Evolutionary conservation across 1,140 invertebrate genomes (phyloP), one percentile per base, ranked within the genome.

Genomic region (Contarinia nasturtii): DNA sequence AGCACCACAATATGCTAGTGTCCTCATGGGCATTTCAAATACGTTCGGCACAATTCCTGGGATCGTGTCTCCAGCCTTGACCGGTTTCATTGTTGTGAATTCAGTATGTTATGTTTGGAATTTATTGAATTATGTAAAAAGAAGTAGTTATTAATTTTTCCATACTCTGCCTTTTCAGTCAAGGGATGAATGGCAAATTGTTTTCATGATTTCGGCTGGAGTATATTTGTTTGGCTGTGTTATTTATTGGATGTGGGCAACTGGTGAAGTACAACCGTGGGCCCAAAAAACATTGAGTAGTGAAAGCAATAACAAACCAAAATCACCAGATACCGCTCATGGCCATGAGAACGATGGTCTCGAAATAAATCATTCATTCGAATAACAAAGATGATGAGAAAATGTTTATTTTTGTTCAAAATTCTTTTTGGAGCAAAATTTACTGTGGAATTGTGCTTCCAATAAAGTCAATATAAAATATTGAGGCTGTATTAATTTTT

Each of bases 1-100:
- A 51, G 86, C 86, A 10, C 85, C 86, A 18, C 80, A 79, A 55
- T 80, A 82, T 61, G 81, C 82, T 1, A 80, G 80, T 55, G 75
- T 86, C 3, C 58, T 91, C 22, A 88, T 90, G 84, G 88, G 87
- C 2, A 70, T 92, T 21, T 83, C 83, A 2, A 91, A 91, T 61
- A 90, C 86, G 1, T 69, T 92, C 53, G 86, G 84, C 1, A 91
- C 87, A 1, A 61, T 93, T 50, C 86, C 87, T 34, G 88, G 88
- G 19, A 88, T 92, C 51, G 63, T 91, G 7, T 86, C 82, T 62
- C 88, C 87, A 0, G 67, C 75, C 7, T 61, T 92, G 12, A 82
- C 83, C 2, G 84, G 86, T 19, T 73, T 74, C 46, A 77, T 92
- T 41, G 82, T 87, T 2, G 68, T 71, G 51, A 67, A 82, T 52